Evolutionary conservation across 2,113 vertebrate genomes (phyloP).

Genomic region (Corydoras sp.): DNA sequence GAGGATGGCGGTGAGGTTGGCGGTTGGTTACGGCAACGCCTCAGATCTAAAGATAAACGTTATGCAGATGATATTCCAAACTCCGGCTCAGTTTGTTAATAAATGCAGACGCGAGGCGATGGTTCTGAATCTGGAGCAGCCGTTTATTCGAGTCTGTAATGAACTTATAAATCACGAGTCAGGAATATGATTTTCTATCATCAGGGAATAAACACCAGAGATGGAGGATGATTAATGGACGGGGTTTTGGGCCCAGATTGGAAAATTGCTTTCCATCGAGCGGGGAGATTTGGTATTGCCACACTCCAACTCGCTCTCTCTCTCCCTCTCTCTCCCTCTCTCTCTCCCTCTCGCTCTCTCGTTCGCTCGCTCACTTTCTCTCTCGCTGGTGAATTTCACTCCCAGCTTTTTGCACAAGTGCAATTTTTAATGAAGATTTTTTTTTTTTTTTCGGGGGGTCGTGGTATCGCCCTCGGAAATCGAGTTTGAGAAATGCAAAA

Average conservation of each 20-base stretch:
- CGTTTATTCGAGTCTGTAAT: constrained; percentile 76
- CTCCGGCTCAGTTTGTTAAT: constrained; percentile 78
- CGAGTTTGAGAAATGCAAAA: constrained; percentile 5
- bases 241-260: constrained; percentile 58
- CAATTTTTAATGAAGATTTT: constrained; percentile 22
- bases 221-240: constrained; percentile 74
- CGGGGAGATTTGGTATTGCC: constrained; percentile 40
- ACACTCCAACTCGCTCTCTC: constrained; percentile 24
- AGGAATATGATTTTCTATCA: constrained; percentile 75
- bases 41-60: constrained; percentile 22
- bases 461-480: constrained; percentile 16
- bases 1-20: too few relatives aligned
- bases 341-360: not conserved
- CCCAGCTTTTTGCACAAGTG: constrained; percentile 38
- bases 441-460: constrained; percentile 5
- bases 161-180: constrained; percentile 78
- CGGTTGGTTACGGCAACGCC: not conserved
- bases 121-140: constrained; percentile 69
- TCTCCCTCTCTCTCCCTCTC: not conserved
- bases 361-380: not conserved
- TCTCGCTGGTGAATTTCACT: constrained; percentile 17
- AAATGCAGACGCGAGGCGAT: constrained; percentile 77
- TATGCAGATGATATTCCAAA: constrained; percentile 41
- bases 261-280: constrained; percentile 47
- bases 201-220: constrained; percentile 75